Base-by-base conservation (phyloP, 2,888 invertebrate species). In the Gymnosoma rotundatum region DNA sequence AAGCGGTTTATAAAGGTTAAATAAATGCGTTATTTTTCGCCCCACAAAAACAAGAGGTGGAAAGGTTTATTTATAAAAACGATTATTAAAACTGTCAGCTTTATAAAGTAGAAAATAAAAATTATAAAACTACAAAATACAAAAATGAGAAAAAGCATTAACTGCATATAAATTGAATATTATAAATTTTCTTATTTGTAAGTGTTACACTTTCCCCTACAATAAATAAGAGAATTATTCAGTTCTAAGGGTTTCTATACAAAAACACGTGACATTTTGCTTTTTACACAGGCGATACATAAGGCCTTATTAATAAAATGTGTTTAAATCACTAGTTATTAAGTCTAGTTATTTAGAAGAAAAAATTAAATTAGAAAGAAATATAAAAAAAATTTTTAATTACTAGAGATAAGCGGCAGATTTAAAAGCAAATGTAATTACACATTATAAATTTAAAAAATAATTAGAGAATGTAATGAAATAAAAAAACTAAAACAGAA, bases 121-220 rank as follows among this genome's bases (percentile, higher is more conserved):
- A 63, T 12, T 42, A 38, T 45, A 58, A 67, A 67, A 63, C n/a
- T 61, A 20, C 9, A 72, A 61, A 36, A 73, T 73, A 32, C 25
- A 25, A 45, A 12, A 32, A 60, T 25, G 18, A 18, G 52, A 52
- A 32, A 2, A 12, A 52, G 48, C 48, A 50, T 60, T 72, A 83
- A 89, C 87, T 88, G 90, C 89, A 90, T 90, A 90, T 90, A 90
- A 90, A 90, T 90, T 88, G 90, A 90, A 90, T 89, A 90, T 90
- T 90, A 90, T 88, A 89, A 89, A 86, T 86, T 86, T 81, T 38
- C 7, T 58, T 50, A 67, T 21, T 72, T 83, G 81, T 63, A 83
- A 45, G 20, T 66, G 54, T 69, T 64, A 81, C 72, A 83, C 85
- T 82, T 81, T 70, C 38, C 10, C 1, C 58, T 36, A 63, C 54